Evolutionary conservation across 2,113 vertebrate species (phyloP), one percentile per base, ranked within the genome.

Genomic region (Silurus meridionalis): DNA sequence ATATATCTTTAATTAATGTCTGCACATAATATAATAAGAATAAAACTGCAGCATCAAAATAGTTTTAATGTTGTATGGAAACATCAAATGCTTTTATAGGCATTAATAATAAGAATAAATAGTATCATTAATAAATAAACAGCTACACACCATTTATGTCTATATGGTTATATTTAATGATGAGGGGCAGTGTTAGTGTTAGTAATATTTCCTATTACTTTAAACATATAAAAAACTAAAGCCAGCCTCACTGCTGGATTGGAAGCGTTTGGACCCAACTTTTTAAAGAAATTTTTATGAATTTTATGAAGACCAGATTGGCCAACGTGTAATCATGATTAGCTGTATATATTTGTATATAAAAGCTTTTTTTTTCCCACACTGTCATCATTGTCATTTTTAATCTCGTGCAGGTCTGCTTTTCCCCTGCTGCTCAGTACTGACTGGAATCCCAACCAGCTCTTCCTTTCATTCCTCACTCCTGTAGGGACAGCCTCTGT

Each of bases 361-460:
- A 9, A 17, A 28, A 17, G 8, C 13, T 57, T 28, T 50, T 50
- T 81, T 52, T 64, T 52, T n/a, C 37, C 61, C 86, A 61, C 57
- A 28, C 14, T 83, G 84, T 15, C 75, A 48, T 87, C 61, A 83
- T 60, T 75, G 80, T 85, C 85, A 87, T 83, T 67, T 79, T 64
- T 8, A 9, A 55, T 88, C 58, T 87, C 67, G 58, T 37, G 63
- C 80, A 50, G 60, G 67, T 77, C 8, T 52, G 28, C 60, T 71
- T 80, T 61, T 46, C 4, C 85, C 14, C 28, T n/a, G 11, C 63
- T 25, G 52, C 55, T 81, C 78, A 8, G n/a, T 89, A 87, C 90
- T 93, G 93, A 94, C 93, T 93, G 90, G 92, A 95, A 93, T 94
- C 89, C 93, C 90, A 93, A 93, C 92, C 92, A 94, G 91, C 82